phyloP scores from a whole-genome alignment of 2,797 vertebrate species.

The Lepus townsendii region DNA sequence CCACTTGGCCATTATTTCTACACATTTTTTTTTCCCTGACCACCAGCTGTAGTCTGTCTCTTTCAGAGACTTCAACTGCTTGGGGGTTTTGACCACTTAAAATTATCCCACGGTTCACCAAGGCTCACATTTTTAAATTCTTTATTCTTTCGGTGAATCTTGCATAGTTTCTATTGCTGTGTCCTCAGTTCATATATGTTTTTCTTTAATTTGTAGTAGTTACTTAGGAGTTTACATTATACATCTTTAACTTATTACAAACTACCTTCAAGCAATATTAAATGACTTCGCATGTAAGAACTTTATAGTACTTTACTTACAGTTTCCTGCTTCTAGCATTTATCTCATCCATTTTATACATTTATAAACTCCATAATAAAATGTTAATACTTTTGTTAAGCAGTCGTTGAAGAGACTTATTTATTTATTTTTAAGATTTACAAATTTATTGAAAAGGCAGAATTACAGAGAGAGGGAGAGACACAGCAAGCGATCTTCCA shows the following conservation, averaged over 20 bases:
- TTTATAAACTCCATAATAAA: background rate
- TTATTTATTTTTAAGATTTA: no score
- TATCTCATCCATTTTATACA: background rate
- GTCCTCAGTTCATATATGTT: slow-evolving; percentile 20
- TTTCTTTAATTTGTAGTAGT: background rate
- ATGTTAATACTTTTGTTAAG: slow-evolving; percentile 35
- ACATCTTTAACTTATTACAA: slow-evolving; percentile 2
- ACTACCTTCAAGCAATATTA: background rate
- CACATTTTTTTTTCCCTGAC: background rate
- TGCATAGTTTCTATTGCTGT: background rate
- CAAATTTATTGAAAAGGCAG: no score
- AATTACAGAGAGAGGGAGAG: no score
- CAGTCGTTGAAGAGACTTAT: no score
- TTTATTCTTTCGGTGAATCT: background rate
- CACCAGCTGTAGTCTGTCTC: background rate
- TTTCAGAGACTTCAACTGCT: background rate
- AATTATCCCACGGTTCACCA: background rate
- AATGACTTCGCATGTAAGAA: background rate
- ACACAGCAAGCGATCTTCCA: no score
- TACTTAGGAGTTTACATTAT: background rate
- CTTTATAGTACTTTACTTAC: background rate
- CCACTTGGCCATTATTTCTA: background rate
- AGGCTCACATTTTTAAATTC: background rate
- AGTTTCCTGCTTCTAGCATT: background rate
- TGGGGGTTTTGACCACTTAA: background rate